Evolutionary conservation across 2,797 vertebrate species (phyloP).

Genomic region (Dromococcyx pavoninus): DNA sequence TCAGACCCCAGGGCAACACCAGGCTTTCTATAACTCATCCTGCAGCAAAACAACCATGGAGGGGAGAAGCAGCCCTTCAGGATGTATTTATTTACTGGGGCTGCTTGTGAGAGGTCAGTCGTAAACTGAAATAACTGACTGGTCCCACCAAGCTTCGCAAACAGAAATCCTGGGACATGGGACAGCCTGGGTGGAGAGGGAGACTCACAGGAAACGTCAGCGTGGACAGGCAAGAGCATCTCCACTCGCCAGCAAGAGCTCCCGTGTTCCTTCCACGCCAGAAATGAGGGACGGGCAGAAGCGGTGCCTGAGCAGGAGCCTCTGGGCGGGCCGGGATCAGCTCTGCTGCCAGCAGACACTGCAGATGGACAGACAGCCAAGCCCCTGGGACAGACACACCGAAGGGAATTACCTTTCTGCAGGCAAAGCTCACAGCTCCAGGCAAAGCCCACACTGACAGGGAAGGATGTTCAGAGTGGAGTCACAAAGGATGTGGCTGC

Average conservation of each 20-base stretch:
- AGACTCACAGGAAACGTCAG: too few species aligned
- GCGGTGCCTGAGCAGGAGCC: neutral
- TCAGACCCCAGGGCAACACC: rapidly evolving
- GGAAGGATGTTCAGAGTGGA: rapidly evolving
- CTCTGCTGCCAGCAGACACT: neutral
- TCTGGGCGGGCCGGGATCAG: rapidly evolving
- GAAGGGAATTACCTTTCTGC: neutral
- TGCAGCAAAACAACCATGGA: neutral
- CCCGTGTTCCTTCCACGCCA: rapidly evolving
- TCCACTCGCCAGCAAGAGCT: neutral
- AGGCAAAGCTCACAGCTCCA: neutral
- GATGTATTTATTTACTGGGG: neutral
- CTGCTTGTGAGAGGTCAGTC: too few species aligned
- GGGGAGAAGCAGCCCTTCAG: neutral
- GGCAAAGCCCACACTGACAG: neutral
- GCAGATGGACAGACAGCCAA: neutral
- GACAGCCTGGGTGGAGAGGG: neutral
- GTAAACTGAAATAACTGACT: too few species aligned
- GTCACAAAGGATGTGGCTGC: neutral
- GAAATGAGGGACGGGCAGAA: neutral
- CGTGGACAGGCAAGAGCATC: neutral
- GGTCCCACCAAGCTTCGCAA: neutral
- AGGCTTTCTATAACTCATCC: neutral
- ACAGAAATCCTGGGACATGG: too few species aligned
- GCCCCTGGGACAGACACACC: rapidly evolving